Evolutionary conservation across 2,113 vertebrate species (phyloP), one percentile per base, ranked within the genome.

Genomic region (Sinocyclocheilus maitianheensis): DNA sequence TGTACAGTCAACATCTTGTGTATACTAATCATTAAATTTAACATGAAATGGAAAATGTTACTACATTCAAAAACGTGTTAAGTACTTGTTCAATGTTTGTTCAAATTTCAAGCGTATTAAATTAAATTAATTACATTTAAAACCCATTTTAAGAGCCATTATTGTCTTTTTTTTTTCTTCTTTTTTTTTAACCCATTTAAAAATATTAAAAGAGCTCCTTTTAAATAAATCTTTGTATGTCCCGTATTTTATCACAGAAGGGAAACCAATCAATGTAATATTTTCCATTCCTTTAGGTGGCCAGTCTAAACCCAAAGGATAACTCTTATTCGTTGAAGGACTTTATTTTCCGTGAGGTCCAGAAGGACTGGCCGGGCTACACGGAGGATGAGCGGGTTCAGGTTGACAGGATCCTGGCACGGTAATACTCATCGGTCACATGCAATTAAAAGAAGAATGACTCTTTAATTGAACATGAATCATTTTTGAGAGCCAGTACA

Each of bases 361-460:
- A 96, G 14, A 94, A 95, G 88, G 96, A 98, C 81, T 99, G 97
- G 97, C 97, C 97, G 22, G 97, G 97, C 67, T 99, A 98, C 92
- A 95, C 74, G 67, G 97, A 98, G 77, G 91, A 90, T 81, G 97
- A 98, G n/a, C 96, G 95, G 79, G 90, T 93, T 76, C 93, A 96
- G 79, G 86, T 97, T 88, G 96, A 98, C 76, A 88, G 93, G 76
- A 93, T 96, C 86, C 91, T 98, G 51, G 91, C 96, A 87, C 95
- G 96, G 97, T 98, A 96, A 77, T 83, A 30, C 22, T 53, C 4
- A n/a, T n/a, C 24, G 37, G 51, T 30, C 37, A 65, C 72, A 62
- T n/a, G 26, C 34, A 48, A 24, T 10, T 37, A 40, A 46, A 65
- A 46, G 1, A 51, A 65, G 10, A 53, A 53, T 46, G 7, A 51